These are phyloP conservation scores for Malthinus seriepunctatus DNA, from an alignment of 2,888 invertebrate genomes.

Conservation along the genomic window DNA sequence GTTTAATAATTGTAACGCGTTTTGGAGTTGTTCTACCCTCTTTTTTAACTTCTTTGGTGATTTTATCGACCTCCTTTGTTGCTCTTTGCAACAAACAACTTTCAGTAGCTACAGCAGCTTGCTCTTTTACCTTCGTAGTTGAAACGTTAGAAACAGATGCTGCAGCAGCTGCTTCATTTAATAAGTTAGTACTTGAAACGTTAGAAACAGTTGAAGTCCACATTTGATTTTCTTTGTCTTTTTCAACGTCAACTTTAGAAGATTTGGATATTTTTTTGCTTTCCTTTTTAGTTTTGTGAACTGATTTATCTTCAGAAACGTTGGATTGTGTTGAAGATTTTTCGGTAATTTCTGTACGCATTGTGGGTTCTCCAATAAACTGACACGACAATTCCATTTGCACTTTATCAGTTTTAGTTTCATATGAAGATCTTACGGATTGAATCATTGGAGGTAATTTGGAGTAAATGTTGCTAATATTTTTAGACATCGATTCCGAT, in stretches of 20 bases:
- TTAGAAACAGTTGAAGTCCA: not conserved
- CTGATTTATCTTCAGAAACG: conserved; percentile 23
- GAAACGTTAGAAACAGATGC: not conserved
- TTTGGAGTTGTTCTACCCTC: not conserved
- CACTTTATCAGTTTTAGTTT: conserved; percentile 21
- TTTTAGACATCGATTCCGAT: conserved; percentile 14
- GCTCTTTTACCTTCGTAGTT: not conserved
- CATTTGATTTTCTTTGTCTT: not conserved
- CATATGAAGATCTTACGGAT: conserved; percentile 17
- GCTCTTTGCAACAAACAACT: not conserved
- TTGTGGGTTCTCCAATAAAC: conserved; percentile 9
- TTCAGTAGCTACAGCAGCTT: not conserved
- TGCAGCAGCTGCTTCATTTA: not conserved
- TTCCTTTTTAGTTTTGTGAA: conserved; percentile 6
- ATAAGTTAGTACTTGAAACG: not conserved
- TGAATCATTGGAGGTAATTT: conserved; percentile 19
- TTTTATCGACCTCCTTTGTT: not conserved
- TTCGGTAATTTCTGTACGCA: conserved; percentile 17
- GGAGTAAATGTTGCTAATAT: conserved; percentile 10
- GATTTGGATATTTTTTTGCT: not conserved
- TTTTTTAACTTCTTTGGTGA: not conserved
- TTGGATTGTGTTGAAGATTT: conserved; percentile 15
- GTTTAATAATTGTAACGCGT: conserved; percentile 43
- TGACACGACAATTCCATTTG: conserved; percentile 27
- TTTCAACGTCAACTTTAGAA: not conserved